These are phyloP conservation scores for Ichneumoninae sp. DNA, from an alignment of 2,888 invertebrate genomes.

Conservation along the genomic window DNA sequence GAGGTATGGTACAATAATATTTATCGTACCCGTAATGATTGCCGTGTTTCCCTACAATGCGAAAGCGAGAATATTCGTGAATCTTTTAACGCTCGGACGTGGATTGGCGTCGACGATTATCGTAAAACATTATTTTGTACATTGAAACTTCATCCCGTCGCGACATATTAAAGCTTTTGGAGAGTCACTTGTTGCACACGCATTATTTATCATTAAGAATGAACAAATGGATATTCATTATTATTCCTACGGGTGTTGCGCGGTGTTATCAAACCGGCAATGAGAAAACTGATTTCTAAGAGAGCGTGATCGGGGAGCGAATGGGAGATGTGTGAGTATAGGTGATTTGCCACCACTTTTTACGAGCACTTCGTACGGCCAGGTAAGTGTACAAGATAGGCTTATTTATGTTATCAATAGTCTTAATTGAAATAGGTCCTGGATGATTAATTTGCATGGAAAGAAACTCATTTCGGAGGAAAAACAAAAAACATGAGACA, in stretches of 20 bases:
- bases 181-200: conserved; percentile 50
- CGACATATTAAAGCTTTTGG: conserved; percentile 61
- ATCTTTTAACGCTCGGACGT: conserved; percentile 6
- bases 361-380: conserved; percentile 34
- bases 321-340: conserved; percentile 18
- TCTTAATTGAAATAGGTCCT: conserved; percentile 35
- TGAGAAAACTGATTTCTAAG: conserved; percentile 48
- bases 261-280: conserved; percentile 25
- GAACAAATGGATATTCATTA: conserved; percentile 35
- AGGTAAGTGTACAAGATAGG: conserved; percentile 25
- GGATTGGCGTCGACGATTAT: conserved; percentile 19
- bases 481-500: conserved; percentile 30
- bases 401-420: conserved; percentile 38
- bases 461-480: conserved; percentile 19
- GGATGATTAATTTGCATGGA: conserved; percentile 24
- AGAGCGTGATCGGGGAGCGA: conserved; percentile 37
- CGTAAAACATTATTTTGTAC: conserved; percentile 51
- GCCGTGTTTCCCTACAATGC: conserved; percentile 21
- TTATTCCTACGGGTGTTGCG: conserved; percentile 38
- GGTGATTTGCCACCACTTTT: conserved; percentile 34
- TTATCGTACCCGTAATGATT: conserved; percentile 45
- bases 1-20: conserved; percentile 43
- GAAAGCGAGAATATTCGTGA: conserved; percentile 19
- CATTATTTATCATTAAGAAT: conserved; percentile 29
- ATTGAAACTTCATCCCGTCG: conserved; percentile 39